Evolutionary conservation across 2,888 invertebrate species (phyloP).

Genomic region (Margaritifera margaritifera): DNA sequence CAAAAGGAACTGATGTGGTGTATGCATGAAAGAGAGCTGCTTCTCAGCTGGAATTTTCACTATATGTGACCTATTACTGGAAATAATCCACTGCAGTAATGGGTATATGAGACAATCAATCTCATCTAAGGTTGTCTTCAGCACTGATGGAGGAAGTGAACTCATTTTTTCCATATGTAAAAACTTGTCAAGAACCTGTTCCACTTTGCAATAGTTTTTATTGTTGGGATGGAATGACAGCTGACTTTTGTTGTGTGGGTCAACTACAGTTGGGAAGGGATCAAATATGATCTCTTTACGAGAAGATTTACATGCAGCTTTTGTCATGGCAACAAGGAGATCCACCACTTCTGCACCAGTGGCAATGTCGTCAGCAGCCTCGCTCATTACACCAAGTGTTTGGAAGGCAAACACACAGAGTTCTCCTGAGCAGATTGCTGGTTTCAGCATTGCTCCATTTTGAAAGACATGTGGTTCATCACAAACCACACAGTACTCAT

Average conservation of each 20-base stretch:
- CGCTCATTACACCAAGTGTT: slow-evolving; percentile 68
- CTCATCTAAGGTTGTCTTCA: slow-evolving; percentile 54
- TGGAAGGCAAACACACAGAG: slow-evolving; percentile 69
- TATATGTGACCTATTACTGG: slow-evolving; percentile 67
- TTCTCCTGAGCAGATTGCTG: slow-evolving; percentile 64
- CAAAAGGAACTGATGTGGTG: slow-evolving; percentile 63
- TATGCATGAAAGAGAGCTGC: slow-evolving; percentile 58
- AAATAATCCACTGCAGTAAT: slow-evolving; percentile 68
- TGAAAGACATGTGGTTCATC: slow-evolving; percentile 68
- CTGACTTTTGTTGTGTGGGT: slow-evolving; percentile 54
- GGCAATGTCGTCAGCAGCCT: slow-evolving; percentile 63
- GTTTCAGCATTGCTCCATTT: slow-evolving; percentile 69
- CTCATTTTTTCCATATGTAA: slow-evolving; percentile 55
- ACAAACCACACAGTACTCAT: slow-evolving; percentile 68
- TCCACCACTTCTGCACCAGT: slow-evolving; percentile 67
- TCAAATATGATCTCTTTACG: slow-evolving; percentile 59
- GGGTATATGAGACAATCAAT: slow-evolving; percentile 58
- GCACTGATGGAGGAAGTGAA: slow-evolving; percentile 27
- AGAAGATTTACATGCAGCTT: slow-evolving; percentile 54
- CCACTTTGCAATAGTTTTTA: slow-evolving; percentile 52
- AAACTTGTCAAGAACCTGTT: slow-evolving; percentile 43
- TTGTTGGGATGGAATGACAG: slow-evolving; percentile 62
- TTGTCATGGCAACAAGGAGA: slow-evolving; percentile 65
- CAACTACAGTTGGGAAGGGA: slow-evolving; percentile 66
- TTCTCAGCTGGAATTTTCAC: slow-evolving; percentile 52